A percentile compares a stretch with the other conserved stretches of the same genome.
phyloP scores from a whole-genome alignment of 2,797 vertebrate species.

The Phataginus tricuspis region DNA sequence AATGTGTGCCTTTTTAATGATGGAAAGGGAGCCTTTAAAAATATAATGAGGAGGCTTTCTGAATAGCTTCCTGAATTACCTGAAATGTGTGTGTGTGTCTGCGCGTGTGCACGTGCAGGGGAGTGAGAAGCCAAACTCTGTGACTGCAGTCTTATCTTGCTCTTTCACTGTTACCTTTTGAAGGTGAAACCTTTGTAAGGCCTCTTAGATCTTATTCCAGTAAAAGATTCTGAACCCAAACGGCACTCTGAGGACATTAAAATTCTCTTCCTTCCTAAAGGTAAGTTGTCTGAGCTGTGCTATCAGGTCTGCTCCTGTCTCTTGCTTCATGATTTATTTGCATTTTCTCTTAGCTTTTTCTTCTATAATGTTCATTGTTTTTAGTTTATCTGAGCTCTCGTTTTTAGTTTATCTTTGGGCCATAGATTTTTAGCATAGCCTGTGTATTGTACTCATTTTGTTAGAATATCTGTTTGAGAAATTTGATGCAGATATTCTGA shows the following conservation, averaged over 20 bases:
- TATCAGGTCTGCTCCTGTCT: neutral
- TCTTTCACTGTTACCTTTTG: slow-evolving; percentile 22
- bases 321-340: neutral
- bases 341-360: neutral
- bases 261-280: slow-evolving; percentile 13
- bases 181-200: slow-evolving; percentile 35
- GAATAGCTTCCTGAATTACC: slow-evolving; percentile 73
- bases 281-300: neutral
- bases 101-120: no score
- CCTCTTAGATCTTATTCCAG: slow-evolving; percentile 39
- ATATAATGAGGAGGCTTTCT: slow-evolving; percentile 67
- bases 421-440: slow-evolving; percentile 12
- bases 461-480: slow-evolving; percentile 32
- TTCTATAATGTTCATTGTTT: neutral
- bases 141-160: neutral
- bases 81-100: neutral
- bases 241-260: neutral
- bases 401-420: neutral
- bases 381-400: neutral
- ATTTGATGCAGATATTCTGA: slow-evolving; percentile 41
- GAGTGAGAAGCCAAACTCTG: neutral
- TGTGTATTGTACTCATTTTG: neutral
- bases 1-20: slow-evolving; percentile 77
- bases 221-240: slow-evolving; percentile 31
- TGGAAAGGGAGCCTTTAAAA: slow-evolving; percentile 73